phyloP scores from a whole-genome alignment of 2,888 invertebrate genomes.

The Nezara viridula region DNA sequence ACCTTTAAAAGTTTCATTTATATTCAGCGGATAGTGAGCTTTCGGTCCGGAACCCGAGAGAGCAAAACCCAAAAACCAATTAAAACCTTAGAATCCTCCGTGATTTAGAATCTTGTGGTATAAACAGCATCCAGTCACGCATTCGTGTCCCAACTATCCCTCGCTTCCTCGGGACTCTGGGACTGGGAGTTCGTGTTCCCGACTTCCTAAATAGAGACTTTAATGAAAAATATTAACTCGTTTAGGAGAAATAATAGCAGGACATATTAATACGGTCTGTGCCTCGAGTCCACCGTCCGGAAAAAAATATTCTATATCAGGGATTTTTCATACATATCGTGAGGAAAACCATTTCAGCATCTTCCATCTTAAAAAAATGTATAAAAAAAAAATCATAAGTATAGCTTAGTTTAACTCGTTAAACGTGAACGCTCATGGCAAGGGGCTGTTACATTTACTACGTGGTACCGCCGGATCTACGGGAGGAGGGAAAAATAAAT shows the following conservation, averaged over 20 bases:
- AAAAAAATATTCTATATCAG: conserved; percentile 6
- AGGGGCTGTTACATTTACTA: no score
- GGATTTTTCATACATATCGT: conserved; percentile 14
- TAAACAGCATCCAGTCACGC: conserved; percentile 46
- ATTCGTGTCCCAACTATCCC: conserved; percentile 18
- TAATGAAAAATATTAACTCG: conserved; percentile 39
- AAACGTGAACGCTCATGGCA: no score
- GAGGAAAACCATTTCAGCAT: background rate
- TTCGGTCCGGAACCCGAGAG: conserved; percentile 6
- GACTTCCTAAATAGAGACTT: conserved; percentile 30
- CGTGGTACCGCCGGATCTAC: no score
- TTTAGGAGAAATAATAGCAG: conserved; percentile 15
- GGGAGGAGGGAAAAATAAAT: no score
- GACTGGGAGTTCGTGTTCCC: background rate
- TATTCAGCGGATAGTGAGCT: conserved; percentile 6
- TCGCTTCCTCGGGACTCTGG: background rate
- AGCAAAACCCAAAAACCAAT: conserved; percentile 18
- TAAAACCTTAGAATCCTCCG: conserved; percentile 30
- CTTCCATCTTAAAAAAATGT: background rate
- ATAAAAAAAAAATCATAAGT: background rate
- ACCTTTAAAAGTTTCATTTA: background rate
- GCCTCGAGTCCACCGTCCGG: background rate
- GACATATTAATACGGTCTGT: background rate
- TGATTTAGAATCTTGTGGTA: conserved; percentile 36
- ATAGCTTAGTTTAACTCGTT: no score